These are phyloP conservation scores for Oligia fasciuncula DNA, from an alignment of 2,888 invertebrate genomes.

Conservation along the genomic window DNA sequence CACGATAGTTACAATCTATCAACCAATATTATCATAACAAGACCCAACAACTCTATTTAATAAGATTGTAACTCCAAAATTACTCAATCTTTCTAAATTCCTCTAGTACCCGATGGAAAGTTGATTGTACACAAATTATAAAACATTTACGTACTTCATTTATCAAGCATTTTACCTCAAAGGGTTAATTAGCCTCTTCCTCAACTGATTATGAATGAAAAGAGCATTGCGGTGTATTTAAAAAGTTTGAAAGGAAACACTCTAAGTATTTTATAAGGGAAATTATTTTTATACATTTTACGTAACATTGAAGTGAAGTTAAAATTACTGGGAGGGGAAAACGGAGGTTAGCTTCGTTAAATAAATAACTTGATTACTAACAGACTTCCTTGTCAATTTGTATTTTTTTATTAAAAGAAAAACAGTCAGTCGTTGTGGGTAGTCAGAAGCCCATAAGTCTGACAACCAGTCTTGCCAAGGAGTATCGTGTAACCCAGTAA, in stretches of 20 bases:
- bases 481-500: too few relatives aligned
- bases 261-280: conserved; percentile 4
- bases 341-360: neutral
- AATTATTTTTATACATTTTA: conserved; percentile 18
- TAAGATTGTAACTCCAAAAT: neutral
- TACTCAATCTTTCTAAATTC: neutral
- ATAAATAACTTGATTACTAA: conserved; percentile 2
- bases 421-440: too few relatives aligned
- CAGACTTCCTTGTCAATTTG: neutral
- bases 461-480: too few relatives aligned
- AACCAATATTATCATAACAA: neutral
- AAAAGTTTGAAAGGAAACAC: conserved; percentile 24
- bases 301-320: conserved; percentile 8
- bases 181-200: conserved; percentile 37
- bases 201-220: conserved; percentile 40
- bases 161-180: conserved; percentile 36
- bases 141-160: conserved; percentile 21
- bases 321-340: neutral
- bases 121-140: conserved; percentile 21
- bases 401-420: too few relatives aligned
- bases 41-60: neutral
- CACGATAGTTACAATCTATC: neutral
- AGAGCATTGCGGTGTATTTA: conserved; percentile 32
- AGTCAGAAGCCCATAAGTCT: too few relatives aligned
- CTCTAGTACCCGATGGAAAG: neutral